A percentile compares a stretch with the other conserved stretches of the same genome.
Evolutionary conservation across 2,797 vertebrate genomes (phyloP).

Genomic region (Poecilia wingei): DNA sequence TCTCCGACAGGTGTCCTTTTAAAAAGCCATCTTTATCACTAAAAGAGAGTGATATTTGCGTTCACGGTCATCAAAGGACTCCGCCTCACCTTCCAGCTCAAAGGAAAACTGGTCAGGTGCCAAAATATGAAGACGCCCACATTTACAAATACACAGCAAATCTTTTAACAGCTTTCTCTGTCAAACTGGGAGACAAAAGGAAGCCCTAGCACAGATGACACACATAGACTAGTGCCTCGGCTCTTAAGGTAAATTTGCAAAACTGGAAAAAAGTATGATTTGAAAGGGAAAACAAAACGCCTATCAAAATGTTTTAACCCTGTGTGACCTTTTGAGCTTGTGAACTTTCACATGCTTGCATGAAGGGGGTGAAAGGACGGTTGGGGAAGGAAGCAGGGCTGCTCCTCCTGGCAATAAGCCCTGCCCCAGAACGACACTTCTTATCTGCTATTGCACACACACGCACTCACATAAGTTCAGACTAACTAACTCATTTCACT

Average conservation of each 20-base stretch:
- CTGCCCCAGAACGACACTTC: constrained; percentile 59
- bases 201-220: not conserved
- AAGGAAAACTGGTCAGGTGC: constrained; percentile 70
- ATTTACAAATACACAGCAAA: constrained; percentile 36
- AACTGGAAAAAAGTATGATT: not conserved
- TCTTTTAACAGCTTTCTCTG: constrained; percentile 69
- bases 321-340: constrained; percentile 18
- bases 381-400: constrained; percentile 76
- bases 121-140: constrained; percentile 59
- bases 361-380: constrained; percentile 59
- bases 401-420: constrained; percentile 61
- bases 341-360: constrained; percentile 24
- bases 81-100: constrained; percentile 59
- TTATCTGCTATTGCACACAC: constrained; percentile 55
- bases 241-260: not conserved
- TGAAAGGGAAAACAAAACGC: not conserved
- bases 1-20: constrained; percentile 86
- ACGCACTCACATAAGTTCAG: constrained; percentile 38
- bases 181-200: constrained; percentile 41
- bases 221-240: not conserved
- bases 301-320: constrained; percentile 7
- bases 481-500: constrained; percentile 9
- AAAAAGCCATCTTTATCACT: constrained; percentile 83
- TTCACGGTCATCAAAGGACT: constrained; percentile 68
- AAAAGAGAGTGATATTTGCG: constrained; percentile 45